Evolutionary conservation across 1,140 invertebrate species (phyloP), one percentile per base, ranked within the genome.

Genomic region (Lerema accius): DNA sequence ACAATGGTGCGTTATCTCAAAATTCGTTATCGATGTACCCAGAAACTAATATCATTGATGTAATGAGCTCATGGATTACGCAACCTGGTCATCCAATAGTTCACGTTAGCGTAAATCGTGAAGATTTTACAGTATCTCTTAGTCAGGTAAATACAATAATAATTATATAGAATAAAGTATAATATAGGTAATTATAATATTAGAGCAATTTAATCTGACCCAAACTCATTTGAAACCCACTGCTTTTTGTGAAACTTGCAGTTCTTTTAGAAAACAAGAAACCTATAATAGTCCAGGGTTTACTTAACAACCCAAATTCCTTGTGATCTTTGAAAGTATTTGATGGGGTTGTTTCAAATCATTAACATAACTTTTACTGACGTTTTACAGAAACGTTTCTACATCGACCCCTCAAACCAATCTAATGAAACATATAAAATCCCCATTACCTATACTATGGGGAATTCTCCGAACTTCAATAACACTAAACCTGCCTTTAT

Each of bases 11-110:
- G 91, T 95, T 1, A 74, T 37, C 87, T 37, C 63, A 42, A 0
- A 82, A 74, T 35, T 43, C 82, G 1, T 40, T 87, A 15, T 59
- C 73, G 0, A 40, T 69, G 2, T 89, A 84, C 58, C 63, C 70
- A 15, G 74, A 64, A 14, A 32, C 55, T 13, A 69, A 69, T 15
- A 75, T 94, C 0, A 78, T 88, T 37, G 73, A 76, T 0, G 80
- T 94, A 4, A 94, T 95, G 93, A 90, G 93, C 3, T 93, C 93
- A 2, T 96, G 95, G 95, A 94, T 94, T 0, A 81, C 92, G 5
- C 92, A 96, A 77, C 74, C 94, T 49, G 95, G 95, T 14, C 95
- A 93, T 82, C 95, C 96, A 0, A 90, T 95, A 1, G 66, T 96
- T 1, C 89, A 74, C 4, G 35, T 11, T 2, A n/a, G 4, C n/a